Evolutionary conservation across 37 sponge, comb jelly and placozoan species (phyloP), one percentile per base, ranked within the genome.

Genomic region (Bolinopsis microptera): DNA sequence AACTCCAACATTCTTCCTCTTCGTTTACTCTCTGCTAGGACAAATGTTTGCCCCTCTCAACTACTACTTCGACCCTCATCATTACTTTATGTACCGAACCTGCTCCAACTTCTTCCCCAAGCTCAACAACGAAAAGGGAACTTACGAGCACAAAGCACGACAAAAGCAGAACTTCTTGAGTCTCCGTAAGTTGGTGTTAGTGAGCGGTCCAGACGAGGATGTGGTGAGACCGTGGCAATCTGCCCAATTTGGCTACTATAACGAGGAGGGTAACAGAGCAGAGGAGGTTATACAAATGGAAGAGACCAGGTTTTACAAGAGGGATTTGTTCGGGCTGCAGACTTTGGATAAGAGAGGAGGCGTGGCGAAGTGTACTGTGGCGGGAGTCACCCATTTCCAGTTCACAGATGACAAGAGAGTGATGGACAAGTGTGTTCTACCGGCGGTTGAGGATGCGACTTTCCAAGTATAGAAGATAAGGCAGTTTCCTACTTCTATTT

Each of bases 211-310:
- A 5, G 75, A n/a, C 31, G 75, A 72, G 75, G 75, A 72, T n/a
- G 75, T 72, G 26, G 3, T 72, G 26, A 28, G 31, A 30, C 75
- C 75, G 5, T 72, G 75, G 75, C 75, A 72, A 28, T 24, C 75
- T 30, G 31, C 75, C 75, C 75, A 72, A n/a, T 72, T 72, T 72
- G 75, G 75, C 3, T 72, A 72, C 26, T 72, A 72, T n/a, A 72
- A n/a, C 31, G 75, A 72, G 26, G 26, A 30, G 5, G 75, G 75
- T 3, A 30, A 30, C 18, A 48, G 61, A 48, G 75, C 5, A 5
- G 26, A 28, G 3, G 26, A 72, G 5, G 75, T 72, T 28, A 28
- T 72, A 72, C n/a, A n/a, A 8, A 72, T 72, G 75, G 75, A 72
- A 28, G 31, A 72, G 75, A 72, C 75, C 5, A 72, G 75, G 26